Evolutionary conservation across 2,797 vertebrate species (phyloP).

Genomic region (Sarcophilus harrisii): DNA sequence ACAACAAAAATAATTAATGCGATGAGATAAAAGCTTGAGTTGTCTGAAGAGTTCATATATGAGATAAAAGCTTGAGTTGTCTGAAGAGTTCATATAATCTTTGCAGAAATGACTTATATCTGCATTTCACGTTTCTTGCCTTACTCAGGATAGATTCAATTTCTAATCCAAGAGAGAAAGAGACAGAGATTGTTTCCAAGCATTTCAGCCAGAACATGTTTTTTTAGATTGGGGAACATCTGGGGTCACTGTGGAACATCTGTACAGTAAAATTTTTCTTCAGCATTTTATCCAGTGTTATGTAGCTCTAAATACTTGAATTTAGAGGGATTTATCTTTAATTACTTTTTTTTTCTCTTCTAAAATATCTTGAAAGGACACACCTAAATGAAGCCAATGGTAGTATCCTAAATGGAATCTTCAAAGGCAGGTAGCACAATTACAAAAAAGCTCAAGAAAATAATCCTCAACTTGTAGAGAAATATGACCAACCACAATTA

Average conservation of each 20-base stretch:
- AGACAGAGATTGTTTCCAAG: slow-evolving; percentile 11
- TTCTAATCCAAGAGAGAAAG: neutral
- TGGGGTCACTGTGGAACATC: neutral
- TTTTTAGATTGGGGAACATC: neutral
- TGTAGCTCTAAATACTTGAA: neutral
- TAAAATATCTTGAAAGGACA: slow-evolving; percentile 60
- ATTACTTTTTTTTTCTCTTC: slow-evolving; percentile 60
- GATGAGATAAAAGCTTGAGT: neutral
- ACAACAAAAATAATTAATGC: neutral
- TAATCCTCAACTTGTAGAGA: slow-evolving; percentile 51
- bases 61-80: neutral
- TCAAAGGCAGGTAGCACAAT: slow-evolving; percentile 41
- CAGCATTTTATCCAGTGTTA: neutral
- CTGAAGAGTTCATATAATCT: neutral
- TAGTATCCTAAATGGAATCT: slow-evolving; percentile 53
- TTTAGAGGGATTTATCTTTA: neutral
- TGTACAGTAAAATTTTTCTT: neutral
- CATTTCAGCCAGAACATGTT: slow-evolving; percentile 8
- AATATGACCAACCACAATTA: slow-evolving; percentile 50
- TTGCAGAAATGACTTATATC: neutral
- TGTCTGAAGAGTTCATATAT: neutral
- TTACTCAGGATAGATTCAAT: neutral
- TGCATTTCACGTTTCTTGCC: neutral
- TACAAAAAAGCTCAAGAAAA: slow-evolving; percentile 70
- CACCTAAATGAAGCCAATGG: slow-evolving; percentile 32